Conservation (phyloP, 1,140 invertebrate species). For the Bombus superbus region DNA sequence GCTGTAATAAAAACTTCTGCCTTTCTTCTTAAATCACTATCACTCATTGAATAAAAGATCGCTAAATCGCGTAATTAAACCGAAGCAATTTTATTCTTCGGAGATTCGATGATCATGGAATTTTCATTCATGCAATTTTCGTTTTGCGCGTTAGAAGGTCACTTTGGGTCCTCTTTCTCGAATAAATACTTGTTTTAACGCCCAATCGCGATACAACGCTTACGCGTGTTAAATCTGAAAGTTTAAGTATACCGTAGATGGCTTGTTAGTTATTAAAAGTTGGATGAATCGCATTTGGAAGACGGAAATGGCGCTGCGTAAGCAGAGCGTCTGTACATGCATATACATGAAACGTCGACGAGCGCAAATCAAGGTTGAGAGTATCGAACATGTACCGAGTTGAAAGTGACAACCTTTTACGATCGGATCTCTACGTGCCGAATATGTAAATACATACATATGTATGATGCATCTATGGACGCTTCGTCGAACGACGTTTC, state of each 20-base stretch:
- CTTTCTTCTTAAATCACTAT: too few relatives aligned
- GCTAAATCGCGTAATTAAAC: too few relatives aligned
- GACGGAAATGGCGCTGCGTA: not conserved
- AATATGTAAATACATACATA: not conserved
- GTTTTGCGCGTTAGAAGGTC: not conserved
- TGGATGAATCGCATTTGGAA: not conserved
- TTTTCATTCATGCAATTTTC: too few relatives aligned
- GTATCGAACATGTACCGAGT: not conserved
- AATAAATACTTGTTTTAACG: too few relatives aligned
- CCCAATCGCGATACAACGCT: too few relatives aligned
- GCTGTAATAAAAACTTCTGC: too few relatives aligned
- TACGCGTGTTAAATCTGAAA: not conserved
- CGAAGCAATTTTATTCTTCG: too few relatives aligned
- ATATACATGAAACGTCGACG: not conserved
- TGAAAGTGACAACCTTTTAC: not conserved
- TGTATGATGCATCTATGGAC: not conserved
- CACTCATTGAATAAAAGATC: too few relatives aligned
- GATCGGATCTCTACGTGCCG: not conserved
- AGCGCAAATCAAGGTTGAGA: slow-evolving; percentile 31
- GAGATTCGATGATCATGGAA: not conserved
- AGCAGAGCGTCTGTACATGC: not conserved
- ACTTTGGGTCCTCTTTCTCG: not conserved
- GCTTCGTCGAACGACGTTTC: not conserved
- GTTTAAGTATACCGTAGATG: too few relatives aligned
- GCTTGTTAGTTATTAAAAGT: not conserved